phyloP scores from a whole-genome alignment of 2,113 vertebrate species.

The Gnathonemus echidnorhynchus region DNA sequence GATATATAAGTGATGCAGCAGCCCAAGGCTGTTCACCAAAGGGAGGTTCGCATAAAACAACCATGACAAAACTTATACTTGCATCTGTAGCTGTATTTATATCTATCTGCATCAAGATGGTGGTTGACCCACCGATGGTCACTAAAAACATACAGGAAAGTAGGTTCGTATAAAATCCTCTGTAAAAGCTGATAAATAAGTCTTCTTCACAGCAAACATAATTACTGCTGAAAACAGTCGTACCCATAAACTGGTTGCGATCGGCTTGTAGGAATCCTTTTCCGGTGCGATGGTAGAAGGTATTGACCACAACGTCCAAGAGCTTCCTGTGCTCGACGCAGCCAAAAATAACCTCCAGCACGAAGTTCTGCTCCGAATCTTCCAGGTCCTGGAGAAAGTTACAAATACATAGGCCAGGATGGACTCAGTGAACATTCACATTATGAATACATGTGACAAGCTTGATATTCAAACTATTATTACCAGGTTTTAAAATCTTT shows the following conservation, averaged over 20 bases:
- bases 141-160: not conserved
- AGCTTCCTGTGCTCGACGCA: slow-evolving; percentile 70
- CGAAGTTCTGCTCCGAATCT: slow-evolving; percentile 55
- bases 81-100: not conserved
- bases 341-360: slow-evolving; percentile 69
- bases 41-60: not conserved
- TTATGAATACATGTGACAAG: not conserved
- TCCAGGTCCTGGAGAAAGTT: slow-evolving; percentile 43
- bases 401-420: not conserved
- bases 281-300: slow-evolving; percentile 68
- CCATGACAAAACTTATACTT: not conserved
- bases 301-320: slow-evolving; percentile 67
- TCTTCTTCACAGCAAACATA: not conserved
- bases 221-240: slow-evolving; percentile 32
- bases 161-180: not conserved
- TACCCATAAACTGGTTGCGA: slow-evolving; percentile 68
- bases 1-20: not conserved
- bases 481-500: not conserved
- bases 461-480: not conserved
- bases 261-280: slow-evolving; percentile 55
- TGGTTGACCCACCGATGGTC: not conserved
- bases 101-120: not conserved
- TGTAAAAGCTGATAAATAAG: not conserved
- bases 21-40: not conserved
- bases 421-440: not conserved